These are phyloP conservation scores for Troides helena DNA, from an alignment of 2,888 invertebrate genomes.

Conservation along the genomic window DNA sequence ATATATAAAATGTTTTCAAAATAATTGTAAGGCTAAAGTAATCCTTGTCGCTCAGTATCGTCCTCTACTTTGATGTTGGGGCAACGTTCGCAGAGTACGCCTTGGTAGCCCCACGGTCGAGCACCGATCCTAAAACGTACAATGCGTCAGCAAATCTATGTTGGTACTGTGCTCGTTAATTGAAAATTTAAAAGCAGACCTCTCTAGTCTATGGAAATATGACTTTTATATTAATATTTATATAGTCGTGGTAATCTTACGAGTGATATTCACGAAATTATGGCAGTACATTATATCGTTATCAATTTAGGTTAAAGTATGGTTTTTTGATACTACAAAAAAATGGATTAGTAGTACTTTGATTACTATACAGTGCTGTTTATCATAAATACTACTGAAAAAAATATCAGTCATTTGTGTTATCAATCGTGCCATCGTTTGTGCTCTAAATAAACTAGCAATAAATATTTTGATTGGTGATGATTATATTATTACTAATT, in stretches of 20 bases:
- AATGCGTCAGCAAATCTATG: background rate
- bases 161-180: background rate
- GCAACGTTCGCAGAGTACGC: background rate
- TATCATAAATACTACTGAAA: background rate
- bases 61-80: background rate
- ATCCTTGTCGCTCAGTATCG: background rate
- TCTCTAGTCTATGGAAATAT: no score
- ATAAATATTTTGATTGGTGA: background rate
- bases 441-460: background rate
- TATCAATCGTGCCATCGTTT: slow-evolving; percentile 1
- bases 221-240: no score
- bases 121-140: background rate
- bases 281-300: slow-evolving; percentile 3
- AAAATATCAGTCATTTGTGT: background rate
- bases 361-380: slow-evolving; percentile 4
- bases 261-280: background rate
- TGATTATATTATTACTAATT: background rate
- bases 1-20: background rate
- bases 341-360: slow-evolving; percentile 5
- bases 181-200: background rate
- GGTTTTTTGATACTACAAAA: background rate
- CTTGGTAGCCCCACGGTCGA: background rate
- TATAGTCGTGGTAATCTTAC: background rate
- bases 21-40: background rate
- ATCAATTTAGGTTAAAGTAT: slow-evolving; percentile 21